Base-by-base conservation (phyloP, 53 echinoderm and acorn worm genomes). In the Patiria pectinifera region DNA sequence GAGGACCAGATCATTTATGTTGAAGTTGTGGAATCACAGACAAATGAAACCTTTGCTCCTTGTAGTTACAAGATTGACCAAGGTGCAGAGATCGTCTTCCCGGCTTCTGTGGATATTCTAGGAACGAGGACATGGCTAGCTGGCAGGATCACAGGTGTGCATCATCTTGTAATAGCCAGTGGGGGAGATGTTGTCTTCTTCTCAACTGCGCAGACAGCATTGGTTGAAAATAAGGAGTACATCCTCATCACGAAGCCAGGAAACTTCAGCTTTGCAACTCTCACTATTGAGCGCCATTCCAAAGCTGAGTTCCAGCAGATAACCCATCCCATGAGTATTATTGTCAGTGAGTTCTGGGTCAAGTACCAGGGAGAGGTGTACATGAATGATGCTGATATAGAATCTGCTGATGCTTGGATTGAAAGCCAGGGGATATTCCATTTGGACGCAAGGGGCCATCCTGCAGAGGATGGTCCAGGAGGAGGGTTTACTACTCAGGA, bases 401-500 rank as follows among this genome's bases (percentile, higher is more conserved):
- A 92, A 26, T 96, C 96, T 62, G 86, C 95, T 4, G 91, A 94
- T 92, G 97, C 97, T 3, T 94, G 95, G 95, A 94, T 97, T 79
- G 97, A 97, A 91, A 97, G 97, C 91, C 91, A 95, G 76, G 97
- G 97, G 21, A 92, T 78, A 26, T 97, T 97, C 69, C 96, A 97
- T 82, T 91, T 97, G 84, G 96, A 97, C 91, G 96, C 85, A 45
- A 92, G 94, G 72, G 97, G 97, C 11, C 76, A 88, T 59, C 22
- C 48, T 58, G 92, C 91, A 45, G 96, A 96, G 49, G 91, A 62
- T 45, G 97, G 97, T 11, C 89, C 88, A 24, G 97, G 97, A 35
- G 92, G 94, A 59, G 97, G 97, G 9, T 92, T 89, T 48, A 95
- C 97, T 62, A 95, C 95, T 8, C 23, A 84, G 9, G 94, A 96